These are phyloP conservation scores for Triplophysa bombifrons DNA, from an alignment of 2,797 vertebrate species.

Conservation along the genomic window DNA sequence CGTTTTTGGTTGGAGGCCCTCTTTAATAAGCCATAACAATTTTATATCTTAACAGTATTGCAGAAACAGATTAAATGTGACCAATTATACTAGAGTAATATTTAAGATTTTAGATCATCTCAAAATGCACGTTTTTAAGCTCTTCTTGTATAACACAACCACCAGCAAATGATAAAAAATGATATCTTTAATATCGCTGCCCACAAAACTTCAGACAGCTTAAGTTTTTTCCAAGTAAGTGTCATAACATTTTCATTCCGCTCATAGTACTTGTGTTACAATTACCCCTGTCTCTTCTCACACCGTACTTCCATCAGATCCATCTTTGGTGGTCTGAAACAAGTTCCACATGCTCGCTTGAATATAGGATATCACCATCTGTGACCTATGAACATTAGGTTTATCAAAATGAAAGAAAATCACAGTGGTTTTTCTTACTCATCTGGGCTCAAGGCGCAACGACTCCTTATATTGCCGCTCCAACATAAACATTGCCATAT, in stretches of 20 bases:
- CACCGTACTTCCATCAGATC: neutral
- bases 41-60: neutral
- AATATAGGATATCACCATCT: neutral
- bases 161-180: neutral
- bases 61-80: neutral
- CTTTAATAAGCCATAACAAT: neutral
- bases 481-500: conserved; percentile 17
- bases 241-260: neutral
- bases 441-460: conserved; percentile 45
- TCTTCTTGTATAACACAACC: neutral
- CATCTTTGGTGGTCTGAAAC: conserved; percentile 40
- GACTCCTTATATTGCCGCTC: conserved; percentile 8
- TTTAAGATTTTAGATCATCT: neutral
- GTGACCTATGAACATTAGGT: conserved; percentile 40
- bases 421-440: conserved; percentile 40
- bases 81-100: no score
- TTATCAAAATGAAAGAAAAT: conserved; percentile 55
- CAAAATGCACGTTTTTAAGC: neutral
- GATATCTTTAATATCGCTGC: no score
- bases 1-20: no score
- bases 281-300: neutral
- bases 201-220: neutral
- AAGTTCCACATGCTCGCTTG: neutral
- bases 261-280: neutral
- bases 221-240: neutral